phyloP scores from a whole-genome alignment of 2,888 invertebrate genomes.

The Drosophila barbarae region DNA sequence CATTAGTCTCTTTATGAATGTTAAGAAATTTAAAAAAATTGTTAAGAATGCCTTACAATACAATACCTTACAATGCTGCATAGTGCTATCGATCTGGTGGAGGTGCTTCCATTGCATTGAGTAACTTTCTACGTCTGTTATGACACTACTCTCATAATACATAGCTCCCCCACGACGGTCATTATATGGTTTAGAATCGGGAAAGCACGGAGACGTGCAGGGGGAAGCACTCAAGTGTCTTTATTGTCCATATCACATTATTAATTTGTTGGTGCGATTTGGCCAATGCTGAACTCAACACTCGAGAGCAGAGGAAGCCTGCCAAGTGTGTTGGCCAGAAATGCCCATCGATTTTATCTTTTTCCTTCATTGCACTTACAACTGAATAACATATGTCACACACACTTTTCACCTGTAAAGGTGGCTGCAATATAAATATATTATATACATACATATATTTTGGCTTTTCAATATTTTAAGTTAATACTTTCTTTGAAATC shows the following conservation, averaged over 20 bases:
- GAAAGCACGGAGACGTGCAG: background rate
- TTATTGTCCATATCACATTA: conserved; percentile 56
- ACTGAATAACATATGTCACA: conserved; percentile 27
- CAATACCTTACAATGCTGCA: conserved; percentile 17
- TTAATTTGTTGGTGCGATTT: conserved; percentile 61
- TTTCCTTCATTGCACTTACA: conserved; percentile 36
- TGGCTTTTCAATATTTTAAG: no score
- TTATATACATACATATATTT: no score
- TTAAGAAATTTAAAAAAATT: no score
- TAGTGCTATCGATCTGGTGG: conserved; percentile 59
- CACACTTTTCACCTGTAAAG: background rate
- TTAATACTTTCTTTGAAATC: no score
- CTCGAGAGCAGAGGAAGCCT: conserved; percentile 60
- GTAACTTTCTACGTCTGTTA: conserved; percentile 59
- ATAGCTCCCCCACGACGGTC: conserved; percentile 24
- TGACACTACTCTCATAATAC: conserved; percentile 34
- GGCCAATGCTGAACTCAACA: conserved; percentile 56
- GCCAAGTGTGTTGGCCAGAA: conserved; percentile 55
- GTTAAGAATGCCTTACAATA: no score
- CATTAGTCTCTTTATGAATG: background rate
- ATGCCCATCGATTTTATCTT: conserved; percentile 70
- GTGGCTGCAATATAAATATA: background rate
- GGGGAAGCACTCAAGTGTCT: conserved; percentile 24
- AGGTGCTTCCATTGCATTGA: conserved; percentile 67
- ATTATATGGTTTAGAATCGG: conserved; percentile 24